These are phyloP conservation scores for Heliconius ismenius DNA, from an alignment of 2,888 invertebrate species.

Conservation along the genomic window DNA sequence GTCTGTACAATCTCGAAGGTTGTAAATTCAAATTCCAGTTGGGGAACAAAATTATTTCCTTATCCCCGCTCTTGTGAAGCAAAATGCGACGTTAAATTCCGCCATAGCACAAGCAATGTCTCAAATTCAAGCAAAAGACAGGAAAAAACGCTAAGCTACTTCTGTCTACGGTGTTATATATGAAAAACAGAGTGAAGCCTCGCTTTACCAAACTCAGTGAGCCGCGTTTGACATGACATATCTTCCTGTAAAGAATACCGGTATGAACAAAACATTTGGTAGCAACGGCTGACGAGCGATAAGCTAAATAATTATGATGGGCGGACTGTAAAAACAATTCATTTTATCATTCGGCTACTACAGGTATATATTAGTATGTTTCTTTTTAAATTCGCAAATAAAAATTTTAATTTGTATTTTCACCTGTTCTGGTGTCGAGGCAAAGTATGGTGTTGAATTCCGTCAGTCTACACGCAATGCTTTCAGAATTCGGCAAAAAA, in stretches of 20 bases:
- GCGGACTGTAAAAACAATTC: background rate
- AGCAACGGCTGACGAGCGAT: background rate
- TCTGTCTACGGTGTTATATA: background rate
- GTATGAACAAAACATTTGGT: background rate
- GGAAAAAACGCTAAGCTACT: background rate
- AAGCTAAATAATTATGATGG: conserved; percentile 3
- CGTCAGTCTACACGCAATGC: no score
- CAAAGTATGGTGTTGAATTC: no score
- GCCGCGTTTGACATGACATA: conserved; percentile 22
- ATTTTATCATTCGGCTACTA: background rate
- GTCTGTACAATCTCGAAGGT: background rate
- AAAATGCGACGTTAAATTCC: background rate
- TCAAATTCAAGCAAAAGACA: background rate
- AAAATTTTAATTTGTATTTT: no score
- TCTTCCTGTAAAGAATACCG: background rate
- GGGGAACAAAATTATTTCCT: background rate
- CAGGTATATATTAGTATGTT: background rate
- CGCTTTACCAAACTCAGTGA: background rate
- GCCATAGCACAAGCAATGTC: background rate
- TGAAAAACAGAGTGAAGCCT: background rate
- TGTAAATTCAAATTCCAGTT: background rate
- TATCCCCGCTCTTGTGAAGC: background rate
- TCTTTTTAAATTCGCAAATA: background rate
- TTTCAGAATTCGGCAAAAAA: no score
- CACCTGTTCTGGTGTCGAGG: no score